These are phyloP conservation scores for Sipha flava DNA, from an alignment of 1,140 invertebrate species.

Conservation along the genomic window DNA sequence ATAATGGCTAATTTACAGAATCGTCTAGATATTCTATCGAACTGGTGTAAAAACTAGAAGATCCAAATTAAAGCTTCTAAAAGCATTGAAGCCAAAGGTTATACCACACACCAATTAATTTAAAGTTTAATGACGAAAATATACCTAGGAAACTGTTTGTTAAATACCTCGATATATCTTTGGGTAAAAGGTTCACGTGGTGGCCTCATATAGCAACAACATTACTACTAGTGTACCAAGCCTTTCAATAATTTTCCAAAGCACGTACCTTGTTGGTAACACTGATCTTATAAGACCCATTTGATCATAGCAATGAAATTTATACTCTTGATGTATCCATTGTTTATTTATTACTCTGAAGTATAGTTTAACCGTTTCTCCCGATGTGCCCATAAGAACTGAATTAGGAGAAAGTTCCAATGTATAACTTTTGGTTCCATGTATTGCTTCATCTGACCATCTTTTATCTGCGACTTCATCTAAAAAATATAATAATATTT, in stretches of 20 bases:
- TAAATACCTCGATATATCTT: too few relatives aligned
- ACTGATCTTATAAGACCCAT: slow-evolving; percentile 29
- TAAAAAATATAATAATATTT: neutral
- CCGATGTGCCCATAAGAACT: slow-evolving; percentile 13
- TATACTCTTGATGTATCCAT: slow-evolving; percentile 13
- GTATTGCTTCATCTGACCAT: neutral
- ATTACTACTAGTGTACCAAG: too few relatives aligned
- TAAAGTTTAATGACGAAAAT: too few relatives aligned
- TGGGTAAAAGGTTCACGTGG: too few relatives aligned
- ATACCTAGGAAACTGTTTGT: too few relatives aligned
- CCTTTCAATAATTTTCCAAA: neutral
- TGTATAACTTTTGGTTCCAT: neutral
- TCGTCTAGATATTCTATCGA: too few relatives aligned
- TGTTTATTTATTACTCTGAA: slow-evolving; percentile 35
- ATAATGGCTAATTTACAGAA: too few relatives aligned
- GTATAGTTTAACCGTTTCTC: slow-evolving; percentile 26
- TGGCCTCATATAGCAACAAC: too few relatives aligned
- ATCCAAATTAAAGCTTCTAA: too few relatives aligned
- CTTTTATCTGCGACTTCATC: slow-evolving; percentile 9
- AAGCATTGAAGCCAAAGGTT: too few relatives aligned
- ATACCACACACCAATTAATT: too few relatives aligned
- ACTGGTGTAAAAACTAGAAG: too few relatives aligned
- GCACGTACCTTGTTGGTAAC: slow-evolving; percentile 29
- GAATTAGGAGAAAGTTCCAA: slow-evolving; percentile 26
- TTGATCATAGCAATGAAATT: slow-evolving; percentile 28